These are phyloP conservation scores for Centroberyx gerrardi DNA, from an alignment of 2,797 vertebrate species.

Conservation along the genomic window DNA sequence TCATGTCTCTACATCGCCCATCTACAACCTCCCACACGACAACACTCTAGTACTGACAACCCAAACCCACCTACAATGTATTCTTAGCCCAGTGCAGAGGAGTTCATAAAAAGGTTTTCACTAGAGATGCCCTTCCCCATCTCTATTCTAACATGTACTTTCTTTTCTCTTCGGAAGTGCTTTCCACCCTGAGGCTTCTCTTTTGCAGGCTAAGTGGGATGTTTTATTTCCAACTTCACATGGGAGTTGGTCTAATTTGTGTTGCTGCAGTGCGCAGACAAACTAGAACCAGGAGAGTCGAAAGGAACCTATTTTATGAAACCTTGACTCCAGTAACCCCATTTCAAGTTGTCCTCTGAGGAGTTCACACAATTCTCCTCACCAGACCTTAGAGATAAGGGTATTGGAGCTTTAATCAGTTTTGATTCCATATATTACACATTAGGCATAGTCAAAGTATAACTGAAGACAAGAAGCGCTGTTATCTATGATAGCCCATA, in stretches of 20 bases:
- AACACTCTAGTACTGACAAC: constrained; percentile 10
- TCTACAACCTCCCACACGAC: constrained; percentile 25
- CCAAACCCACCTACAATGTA: constrained; percentile 10
- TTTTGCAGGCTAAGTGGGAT: constrained; percentile 5
- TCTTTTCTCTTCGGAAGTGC: not conserved
- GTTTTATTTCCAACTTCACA: constrained; percentile 18
- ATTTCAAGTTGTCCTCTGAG: not conserved
- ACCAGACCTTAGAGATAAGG: not conserved
- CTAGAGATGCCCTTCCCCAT: constrained; percentile 1
- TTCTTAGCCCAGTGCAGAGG: constrained; percentile 38
- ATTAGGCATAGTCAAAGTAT: too few species aligned
- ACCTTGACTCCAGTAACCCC: constrained; percentile 5
- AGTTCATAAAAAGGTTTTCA: constrained; percentile 3
- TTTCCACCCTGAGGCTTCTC: constrained; percentile 1
- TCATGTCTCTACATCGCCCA: not conserved
- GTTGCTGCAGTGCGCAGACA: not conserved
- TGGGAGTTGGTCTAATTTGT: constrained; percentile 31
- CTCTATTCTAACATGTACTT: not conserved
- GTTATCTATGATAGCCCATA: too few species aligned
- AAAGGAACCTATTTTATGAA: constrained; percentile 2
- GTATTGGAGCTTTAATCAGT: too few species aligned
- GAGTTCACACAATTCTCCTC: too few species aligned
- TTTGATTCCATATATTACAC: too few species aligned
- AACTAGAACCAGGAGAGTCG: constrained; percentile 2
- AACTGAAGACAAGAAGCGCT: too few species aligned